Conservation (phyloP, 2,888 invertebrate genomes). For the Linnaemya vulpina region DNA sequence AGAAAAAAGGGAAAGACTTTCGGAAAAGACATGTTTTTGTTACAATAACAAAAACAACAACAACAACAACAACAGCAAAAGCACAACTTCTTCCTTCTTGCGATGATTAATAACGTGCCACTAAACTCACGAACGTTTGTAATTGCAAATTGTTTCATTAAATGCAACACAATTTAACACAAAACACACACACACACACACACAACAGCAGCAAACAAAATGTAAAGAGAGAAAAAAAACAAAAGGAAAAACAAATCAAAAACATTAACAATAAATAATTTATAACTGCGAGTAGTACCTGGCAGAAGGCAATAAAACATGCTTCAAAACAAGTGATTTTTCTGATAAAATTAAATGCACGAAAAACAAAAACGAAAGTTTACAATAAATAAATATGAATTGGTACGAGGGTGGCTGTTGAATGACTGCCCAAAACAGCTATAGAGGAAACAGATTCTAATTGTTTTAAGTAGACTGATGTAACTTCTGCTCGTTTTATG, state of each 20-base stretch:
- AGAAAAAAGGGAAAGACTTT: constrained; percentile 31
- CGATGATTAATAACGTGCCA: constrained; percentile 58
- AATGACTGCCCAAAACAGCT: not conserved
- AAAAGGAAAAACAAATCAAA: not conserved
- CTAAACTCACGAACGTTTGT: constrained; percentile 66
- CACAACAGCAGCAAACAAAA: too few relatives aligned
- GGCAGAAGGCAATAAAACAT: constrained; percentile 25
- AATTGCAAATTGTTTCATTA: constrained; percentile 67
- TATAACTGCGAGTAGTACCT: constrained; percentile 27
- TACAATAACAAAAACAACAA: not conserved
- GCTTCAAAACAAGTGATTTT: constrained; percentile 50
- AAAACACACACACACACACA: not conserved
- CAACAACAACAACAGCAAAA: not conserved
- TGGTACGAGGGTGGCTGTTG: constrained; percentile 1
- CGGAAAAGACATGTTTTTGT: not conserved
- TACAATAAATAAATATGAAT: constrained; percentile 22
- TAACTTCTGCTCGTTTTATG: too few relatives aligned
- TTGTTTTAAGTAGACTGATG: too few relatives aligned
- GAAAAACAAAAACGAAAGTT: not conserved
- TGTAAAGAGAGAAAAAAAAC: too few relatives aligned
- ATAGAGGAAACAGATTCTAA: not conserved
- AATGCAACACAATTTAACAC: constrained; percentile 43
- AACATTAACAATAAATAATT: constrained; percentile 45
- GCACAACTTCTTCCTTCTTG: constrained; percentile 9
- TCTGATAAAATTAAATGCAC: constrained; percentile 8